Evolutionary conservation across 1,140 invertebrate species (phyloP).

Genomic region (Micrasema minimum): DNA sequence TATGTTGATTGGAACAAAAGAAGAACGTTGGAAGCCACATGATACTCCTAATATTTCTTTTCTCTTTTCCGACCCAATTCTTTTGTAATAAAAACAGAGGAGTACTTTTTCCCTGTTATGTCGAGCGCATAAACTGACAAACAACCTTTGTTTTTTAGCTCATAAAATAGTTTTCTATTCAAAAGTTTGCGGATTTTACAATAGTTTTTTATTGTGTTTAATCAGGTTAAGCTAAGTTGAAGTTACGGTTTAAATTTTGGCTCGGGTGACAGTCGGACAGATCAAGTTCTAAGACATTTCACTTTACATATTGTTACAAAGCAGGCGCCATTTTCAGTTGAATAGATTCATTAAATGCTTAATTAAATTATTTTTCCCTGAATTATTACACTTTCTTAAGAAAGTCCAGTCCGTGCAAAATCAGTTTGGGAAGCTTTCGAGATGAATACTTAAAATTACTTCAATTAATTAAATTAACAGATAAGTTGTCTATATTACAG

Average conservation of each 20-base stretch:
- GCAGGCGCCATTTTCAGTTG: slow-evolving; percentile 1
- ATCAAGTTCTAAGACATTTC: slow-evolving; percentile 8
- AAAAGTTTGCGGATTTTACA: too few relatives aligned
- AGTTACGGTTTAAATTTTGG: not conserved
- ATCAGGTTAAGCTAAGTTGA: not conserved
- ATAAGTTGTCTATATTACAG: not conserved
- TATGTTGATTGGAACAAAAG: too few relatives aligned
- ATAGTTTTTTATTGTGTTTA: too few relatives aligned
- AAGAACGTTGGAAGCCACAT: too few relatives aligned
- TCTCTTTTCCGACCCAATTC: too few relatives aligned
- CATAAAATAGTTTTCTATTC: too few relatives aligned
- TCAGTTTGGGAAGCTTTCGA: not conserved
- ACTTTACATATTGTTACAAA: slow-evolving; percentile 11
- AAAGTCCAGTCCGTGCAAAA: not conserved
- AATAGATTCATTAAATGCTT: slow-evolving; percentile 45
- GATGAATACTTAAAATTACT: slow-evolving; percentile 9
- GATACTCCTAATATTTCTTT: too few relatives aligned
- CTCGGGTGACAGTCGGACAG: slow-evolving; percentile 8
- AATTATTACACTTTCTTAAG: too few relatives aligned
- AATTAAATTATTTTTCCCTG: slow-evolving; percentile 47
- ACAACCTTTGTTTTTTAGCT: too few relatives aligned
- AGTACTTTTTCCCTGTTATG: too few relatives aligned
- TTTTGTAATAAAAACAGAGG: too few relatives aligned
- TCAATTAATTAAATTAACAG: slow-evolving; percentile 3
- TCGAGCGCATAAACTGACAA: too few relatives aligned